Percentiles rank a stretch among this genome's conserved stretches.
Evolutionary conservation across 2,113 vertebrate species (phyloP).

Genomic region (Lamprotornis superbus): DNA sequence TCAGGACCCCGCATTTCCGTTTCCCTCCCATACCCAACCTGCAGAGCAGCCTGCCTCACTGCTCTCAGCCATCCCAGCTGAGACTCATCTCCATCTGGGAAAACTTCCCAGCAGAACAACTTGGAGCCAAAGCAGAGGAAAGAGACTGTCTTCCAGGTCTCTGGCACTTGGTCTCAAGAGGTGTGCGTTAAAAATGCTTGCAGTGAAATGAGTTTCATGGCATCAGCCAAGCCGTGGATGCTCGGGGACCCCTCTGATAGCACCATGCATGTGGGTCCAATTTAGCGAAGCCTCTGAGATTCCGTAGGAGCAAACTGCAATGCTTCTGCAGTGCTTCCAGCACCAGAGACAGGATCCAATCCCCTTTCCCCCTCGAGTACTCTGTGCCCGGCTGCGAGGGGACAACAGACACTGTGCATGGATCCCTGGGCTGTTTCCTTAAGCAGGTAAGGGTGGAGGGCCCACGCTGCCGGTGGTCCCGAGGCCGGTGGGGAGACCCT

Average conservation of each 20-base stretch:
- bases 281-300: background rate
- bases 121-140: background rate
- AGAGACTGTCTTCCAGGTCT: background rate
- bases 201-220: background rate
- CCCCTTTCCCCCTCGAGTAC: fast-evolving
- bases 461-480: background rate
- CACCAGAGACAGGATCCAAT: fast-evolving
- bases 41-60: background rate
- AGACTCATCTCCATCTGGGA: background rate
- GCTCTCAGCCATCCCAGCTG: background rate
- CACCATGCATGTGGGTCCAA: fast-evolving
- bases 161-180: background rate
- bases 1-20: fast-evolving
- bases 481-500: background rate
- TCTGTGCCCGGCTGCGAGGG: fast-evolving
- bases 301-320: background rate
- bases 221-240: background rate
- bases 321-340: background rate
- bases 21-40: background rate
- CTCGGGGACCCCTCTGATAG: background rate
- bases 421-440: fast-evolving
- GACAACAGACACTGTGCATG: background rate
- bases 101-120: background rate
- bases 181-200: background rate
- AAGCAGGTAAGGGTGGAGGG: background rate